Evolutionary conservation across 2,113 vertebrate species (phyloP).

Genomic region (Tragelaphus imberbis): DNA sequence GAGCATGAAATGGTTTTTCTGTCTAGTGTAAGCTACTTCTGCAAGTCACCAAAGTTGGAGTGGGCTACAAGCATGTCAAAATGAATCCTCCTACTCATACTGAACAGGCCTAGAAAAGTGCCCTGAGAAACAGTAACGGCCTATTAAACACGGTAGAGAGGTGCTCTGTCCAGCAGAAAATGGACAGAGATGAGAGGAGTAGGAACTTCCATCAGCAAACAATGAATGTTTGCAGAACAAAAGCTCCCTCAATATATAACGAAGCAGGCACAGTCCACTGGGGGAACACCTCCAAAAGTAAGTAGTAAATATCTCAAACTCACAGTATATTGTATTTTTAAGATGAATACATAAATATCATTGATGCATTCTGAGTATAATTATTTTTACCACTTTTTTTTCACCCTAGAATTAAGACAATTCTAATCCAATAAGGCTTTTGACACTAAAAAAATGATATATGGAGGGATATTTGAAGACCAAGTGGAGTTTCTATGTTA

Average conservation of each 20-base stretch:
- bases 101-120: background rate
- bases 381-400: background rate
- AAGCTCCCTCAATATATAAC: background rate
- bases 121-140: background rate
- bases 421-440: background rate
- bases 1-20: constrained; percentile 20
- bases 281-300: background rate
- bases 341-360: background rate
- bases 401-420: background rate
- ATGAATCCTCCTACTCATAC: background rate
- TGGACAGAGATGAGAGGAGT: background rate
- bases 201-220: background rate
- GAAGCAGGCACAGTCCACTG: background rate
- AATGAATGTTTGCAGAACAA: background rate
- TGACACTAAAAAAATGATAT: constrained; percentile 10
- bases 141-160: background rate
- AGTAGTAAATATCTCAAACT: background rate
- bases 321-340: background rate
- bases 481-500: background rate
- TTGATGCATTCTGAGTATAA: background rate
- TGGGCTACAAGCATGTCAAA: background rate
- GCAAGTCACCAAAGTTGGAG: background rate
- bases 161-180: background rate
- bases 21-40: constrained; percentile 2
- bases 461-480: background rate